Conservation (phyloP, 2,113 vertebrate species). For the Phalacrocorax aristotelis region DNA sequence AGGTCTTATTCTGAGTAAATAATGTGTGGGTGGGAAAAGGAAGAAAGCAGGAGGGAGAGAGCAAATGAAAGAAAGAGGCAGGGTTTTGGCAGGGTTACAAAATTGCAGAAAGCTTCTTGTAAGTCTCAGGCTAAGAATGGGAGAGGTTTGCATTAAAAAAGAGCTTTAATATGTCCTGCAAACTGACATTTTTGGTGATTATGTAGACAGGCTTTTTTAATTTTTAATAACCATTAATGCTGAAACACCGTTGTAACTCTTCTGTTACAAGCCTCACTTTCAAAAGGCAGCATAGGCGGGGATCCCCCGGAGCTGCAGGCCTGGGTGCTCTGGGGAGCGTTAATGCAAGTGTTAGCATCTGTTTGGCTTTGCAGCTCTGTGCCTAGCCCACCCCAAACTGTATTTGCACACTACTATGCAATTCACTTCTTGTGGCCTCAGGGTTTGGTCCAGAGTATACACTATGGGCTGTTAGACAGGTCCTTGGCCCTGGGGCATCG, state of each 20-base stretch:
- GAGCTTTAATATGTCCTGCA: not conserved
- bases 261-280: not conserved
- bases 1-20: slow-evolving; percentile 25
- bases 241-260: not conserved
- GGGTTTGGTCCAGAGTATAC: not conserved
- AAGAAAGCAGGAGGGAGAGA: not conserved
- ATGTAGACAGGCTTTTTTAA: not conserved
- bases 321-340: not conserved
- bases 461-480: not conserved
- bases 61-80: not conserved
- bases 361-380: not conserved
- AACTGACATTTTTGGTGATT: not conserved
- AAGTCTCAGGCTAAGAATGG: slow-evolving; percentile 1
- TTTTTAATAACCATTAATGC: not conserved
- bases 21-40: slow-evolving; percentile 31
- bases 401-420: not conserved
- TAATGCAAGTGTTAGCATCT: not conserved
- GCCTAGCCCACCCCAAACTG: not conserved
- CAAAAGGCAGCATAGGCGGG: not conserved
- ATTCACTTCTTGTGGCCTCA: not conserved
- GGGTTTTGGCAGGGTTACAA: slow-evolving; percentile 21
- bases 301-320: not conserved
- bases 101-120: not conserved
- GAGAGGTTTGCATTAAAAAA: not conserved
- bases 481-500: not conserved